phyloP scores from a whole-genome alignment of 2,113 vertebrate species.

The Rhynchopsitta pachyrhyncha region DNA sequence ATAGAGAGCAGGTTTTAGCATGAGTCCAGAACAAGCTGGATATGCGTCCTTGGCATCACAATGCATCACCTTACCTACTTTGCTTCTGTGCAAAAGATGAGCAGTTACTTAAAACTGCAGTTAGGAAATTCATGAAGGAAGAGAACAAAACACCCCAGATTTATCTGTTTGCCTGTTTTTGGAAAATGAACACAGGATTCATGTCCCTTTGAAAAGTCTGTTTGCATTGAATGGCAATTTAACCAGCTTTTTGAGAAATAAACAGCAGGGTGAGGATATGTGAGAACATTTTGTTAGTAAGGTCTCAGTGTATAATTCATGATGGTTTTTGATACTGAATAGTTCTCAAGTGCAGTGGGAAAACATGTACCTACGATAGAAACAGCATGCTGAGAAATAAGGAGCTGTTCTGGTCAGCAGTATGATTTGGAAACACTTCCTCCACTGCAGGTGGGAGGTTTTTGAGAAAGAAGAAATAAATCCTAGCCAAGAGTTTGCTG shows the following conservation, averaged over 20 bases:
- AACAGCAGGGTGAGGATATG: constrained; percentile 2
- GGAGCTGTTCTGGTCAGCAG: constrained; percentile 28
- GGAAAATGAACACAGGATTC: neutral
- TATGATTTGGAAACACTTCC: neutral
- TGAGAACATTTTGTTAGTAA: constrained; percentile 21
- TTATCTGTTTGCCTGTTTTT: neutral
- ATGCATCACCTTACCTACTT: neutral
- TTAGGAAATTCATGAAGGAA: neutral
- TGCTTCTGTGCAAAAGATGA: neutral
- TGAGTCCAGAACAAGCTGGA: neutral
- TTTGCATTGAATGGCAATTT: neutral
- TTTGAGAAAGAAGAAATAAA: constrained; percentile 18
- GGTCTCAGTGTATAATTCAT: constrained; percentile 48
- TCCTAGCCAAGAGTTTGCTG: neutral
- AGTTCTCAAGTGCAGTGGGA: neutral
- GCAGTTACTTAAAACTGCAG: neutral
- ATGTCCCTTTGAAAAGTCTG: neutral
- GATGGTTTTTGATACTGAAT: neutral
- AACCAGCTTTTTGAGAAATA: neutral
- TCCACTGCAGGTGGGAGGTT: neutral
- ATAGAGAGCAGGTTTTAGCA: neutral
- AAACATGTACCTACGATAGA: neutral
- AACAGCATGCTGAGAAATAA: constrained; percentile 21
- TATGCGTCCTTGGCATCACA: neutral
- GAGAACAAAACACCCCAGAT: neutral